Conservation (phyloP, 1,140 invertebrate genomes). For the Uloborus diversus region DNA sequence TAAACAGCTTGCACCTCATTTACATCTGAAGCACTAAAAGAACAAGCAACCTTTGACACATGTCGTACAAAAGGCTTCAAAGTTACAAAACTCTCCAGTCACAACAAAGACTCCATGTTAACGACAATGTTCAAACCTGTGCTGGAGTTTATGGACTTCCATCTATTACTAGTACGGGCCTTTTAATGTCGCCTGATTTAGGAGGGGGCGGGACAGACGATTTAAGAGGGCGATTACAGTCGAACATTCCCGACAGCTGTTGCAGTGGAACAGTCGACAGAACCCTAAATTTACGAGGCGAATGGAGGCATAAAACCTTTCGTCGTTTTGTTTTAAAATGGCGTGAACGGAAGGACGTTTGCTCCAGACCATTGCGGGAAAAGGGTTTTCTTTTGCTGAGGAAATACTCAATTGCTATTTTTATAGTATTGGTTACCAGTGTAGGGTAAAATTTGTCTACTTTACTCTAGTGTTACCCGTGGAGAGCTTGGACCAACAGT, state of each 20-base stretch:
- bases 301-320: too few relatives aligned
- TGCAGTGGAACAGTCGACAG: conserved; percentile 4
- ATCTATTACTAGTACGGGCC: too few relatives aligned
- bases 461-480: too few relatives aligned
- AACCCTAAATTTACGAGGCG: conserved; percentile 2
- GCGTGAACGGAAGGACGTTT: not conserved
- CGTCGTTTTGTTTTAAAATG: not conserved
- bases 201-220: conserved; percentile 32
- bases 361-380: too few relatives aligned
- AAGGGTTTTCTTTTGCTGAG: too few relatives aligned
- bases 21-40: not conserved
- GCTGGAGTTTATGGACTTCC: conserved; percentile 31
- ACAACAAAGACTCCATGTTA: conserved; percentile 22
- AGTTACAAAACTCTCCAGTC: conserved; percentile 24
- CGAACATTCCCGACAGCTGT: conserved; percentile 40
- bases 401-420: too few relatives aligned
- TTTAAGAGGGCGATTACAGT: conserved; percentile 31
- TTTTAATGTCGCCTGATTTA: conserved; percentile 49
- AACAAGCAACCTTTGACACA: not conserved
- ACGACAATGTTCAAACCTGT: conserved; percentile 3
- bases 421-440: too few relatives aligned
- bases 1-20: too few relatives aligned
- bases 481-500: too few relatives aligned
- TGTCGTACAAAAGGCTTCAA: conserved; percentile 19
- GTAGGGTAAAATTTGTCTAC: too few relatives aligned